Evolutionary conservation across 2,113 vertebrate species (phyloP).

Genomic region (Strix aluco): DNA sequence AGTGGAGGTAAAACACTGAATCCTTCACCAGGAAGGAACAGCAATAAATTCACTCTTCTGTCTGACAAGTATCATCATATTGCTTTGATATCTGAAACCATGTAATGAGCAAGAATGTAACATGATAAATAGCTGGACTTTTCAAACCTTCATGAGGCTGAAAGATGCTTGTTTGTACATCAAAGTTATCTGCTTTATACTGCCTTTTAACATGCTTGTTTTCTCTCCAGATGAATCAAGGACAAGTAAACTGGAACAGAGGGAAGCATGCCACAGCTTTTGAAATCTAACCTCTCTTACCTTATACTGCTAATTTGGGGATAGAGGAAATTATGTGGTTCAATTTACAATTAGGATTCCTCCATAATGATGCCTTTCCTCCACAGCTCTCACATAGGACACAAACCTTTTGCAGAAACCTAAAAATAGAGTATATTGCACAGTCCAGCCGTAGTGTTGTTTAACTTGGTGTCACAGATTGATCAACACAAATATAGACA

Average conservation of each 20-base stretch:
- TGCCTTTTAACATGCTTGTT: not conserved
- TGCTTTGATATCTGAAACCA: not conserved
- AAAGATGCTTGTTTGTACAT: not conserved
- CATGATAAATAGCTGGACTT: not conserved
- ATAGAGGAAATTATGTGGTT: not conserved
- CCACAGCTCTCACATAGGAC: not conserved
- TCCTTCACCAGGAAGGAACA: not conserved
- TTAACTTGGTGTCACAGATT: conserved; percentile 8
- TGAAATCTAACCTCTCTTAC: conserved; percentile 21
- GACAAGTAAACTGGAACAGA: not conserved
- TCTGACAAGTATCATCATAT: not conserved
- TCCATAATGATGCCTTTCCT: conserved; percentile 19
- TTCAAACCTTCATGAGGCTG: not conserved
- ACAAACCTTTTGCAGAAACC: conserved; percentile 14
- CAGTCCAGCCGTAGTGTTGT: not conserved
- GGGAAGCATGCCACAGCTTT: not conserved
- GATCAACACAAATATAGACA: conserved; percentile 28
- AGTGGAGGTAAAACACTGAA: not conserved
- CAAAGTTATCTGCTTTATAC: not conserved
- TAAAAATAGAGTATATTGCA: conserved; percentile 53
- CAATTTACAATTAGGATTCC: conserved; percentile 42
- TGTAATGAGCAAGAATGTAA: not conserved
- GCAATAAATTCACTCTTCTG: not conserved
- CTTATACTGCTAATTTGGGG: conserved; percentile 7
- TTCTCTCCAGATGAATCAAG: not conserved